A percentile compares a stretch with the other conserved stretches of the same genome.
These are phyloP conservation scores for Lasioglossum vierecki DNA, from an alignment of 2,888 invertebrate species.

Conservation along the genomic window DNA sequence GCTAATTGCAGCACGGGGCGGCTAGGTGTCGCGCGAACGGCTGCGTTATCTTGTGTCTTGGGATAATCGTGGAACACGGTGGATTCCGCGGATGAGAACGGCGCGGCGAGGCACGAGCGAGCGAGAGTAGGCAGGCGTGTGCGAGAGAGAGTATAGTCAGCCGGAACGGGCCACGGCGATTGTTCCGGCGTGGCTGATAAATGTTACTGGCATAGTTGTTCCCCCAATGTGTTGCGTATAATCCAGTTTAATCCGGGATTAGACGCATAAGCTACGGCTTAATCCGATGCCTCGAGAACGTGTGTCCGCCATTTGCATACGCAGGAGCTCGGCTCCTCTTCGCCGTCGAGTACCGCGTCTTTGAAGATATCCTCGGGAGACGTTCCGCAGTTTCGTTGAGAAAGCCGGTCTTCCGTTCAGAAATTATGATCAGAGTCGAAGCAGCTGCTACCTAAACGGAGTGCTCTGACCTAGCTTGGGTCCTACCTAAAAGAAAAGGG, in stretches of 20 bases:
- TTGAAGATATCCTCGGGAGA: constrained; percentile 28
- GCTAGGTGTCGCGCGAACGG: background rate
- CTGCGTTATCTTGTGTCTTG: constrained; percentile 9
- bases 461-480: no score
- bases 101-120: background rate
- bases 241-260: constrained; percentile 65
- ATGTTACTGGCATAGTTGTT: constrained; percentile 59
- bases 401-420: background rate
- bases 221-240: constrained; percentile 60
- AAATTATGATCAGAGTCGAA: background rate
- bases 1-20: constrained; percentile 1
- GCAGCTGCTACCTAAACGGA: no score
- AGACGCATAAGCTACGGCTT: constrained; percentile 66
- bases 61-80: constrained; percentile 28
- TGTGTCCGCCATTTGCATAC: constrained; percentile 62
- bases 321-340: constrained; percentile 28
- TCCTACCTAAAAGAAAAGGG: no score
- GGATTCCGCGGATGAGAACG: constrained; percentile 30
- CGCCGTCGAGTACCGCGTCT: background rate
- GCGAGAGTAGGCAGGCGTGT: background rate
- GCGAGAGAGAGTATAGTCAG: background rate
- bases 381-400: background rate
- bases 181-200: constrained; percentile 58
- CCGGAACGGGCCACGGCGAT: constrained; percentile 34
- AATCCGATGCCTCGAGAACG: constrained; percentile 59